Evolutionary conservation across 1,140 invertebrate genomes (phyloP).

Genomic region (Berghia stephanieae): DNA sequence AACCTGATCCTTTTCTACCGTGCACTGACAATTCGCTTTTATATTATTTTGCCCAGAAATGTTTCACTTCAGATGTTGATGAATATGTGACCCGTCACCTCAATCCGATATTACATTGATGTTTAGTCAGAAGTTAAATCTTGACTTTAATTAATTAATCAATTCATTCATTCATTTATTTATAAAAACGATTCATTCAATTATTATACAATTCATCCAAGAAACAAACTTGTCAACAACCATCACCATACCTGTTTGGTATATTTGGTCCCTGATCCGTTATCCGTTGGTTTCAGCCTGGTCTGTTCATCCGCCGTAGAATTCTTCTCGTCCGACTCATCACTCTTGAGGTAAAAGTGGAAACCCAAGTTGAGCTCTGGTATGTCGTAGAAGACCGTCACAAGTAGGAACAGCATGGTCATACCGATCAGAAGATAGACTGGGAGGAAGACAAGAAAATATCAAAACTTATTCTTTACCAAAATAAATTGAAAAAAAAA

Average conservation of each 20-base stretch:
- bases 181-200: background rate
- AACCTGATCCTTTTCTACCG: no score
- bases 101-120: no score
- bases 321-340: conserved; percentile 69
- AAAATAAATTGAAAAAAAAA: background rate
- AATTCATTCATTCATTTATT: background rate
- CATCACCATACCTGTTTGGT: conserved; percentile 48
- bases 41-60: no score
- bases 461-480: background rate
- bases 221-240: background rate
- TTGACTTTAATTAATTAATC: background rate
- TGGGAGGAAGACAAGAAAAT: conserved; percentile 61
- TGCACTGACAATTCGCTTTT: no score
- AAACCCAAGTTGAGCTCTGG: conserved; percentile 84
- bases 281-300: conserved; percentile 42
- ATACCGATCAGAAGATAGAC: conserved; percentile 82
- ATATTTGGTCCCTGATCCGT: conserved; percentile 49
- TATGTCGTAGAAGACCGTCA: conserved; percentile 86
- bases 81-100: no score
- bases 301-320: conserved; percentile 64
- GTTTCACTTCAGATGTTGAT: no score
- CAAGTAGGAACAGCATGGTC: conserved; percentile 82
- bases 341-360: conserved; percentile 77
- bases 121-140: background rate
- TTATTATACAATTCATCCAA: background rate